Conservation (phyloP, 1,140 invertebrate genomes). For the Sinonovacula constricta region DNA sequence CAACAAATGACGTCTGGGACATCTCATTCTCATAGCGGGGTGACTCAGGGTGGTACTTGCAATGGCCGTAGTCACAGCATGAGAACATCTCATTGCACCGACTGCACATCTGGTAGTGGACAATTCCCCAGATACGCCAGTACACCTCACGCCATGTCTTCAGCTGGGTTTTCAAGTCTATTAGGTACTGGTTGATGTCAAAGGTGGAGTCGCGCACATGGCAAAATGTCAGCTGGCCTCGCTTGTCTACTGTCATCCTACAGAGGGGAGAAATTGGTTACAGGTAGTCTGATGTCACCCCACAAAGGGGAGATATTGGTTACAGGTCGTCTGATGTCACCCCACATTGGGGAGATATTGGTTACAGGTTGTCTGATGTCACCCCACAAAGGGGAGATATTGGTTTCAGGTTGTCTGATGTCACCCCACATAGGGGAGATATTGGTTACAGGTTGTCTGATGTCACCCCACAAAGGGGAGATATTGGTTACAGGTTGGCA, state of each 20-base stretch:
- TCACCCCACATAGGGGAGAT: too few species aligned
- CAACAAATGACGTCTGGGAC: conserved; percentile 66
- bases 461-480: too few species aligned
- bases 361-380: too few species aligned
- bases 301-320: too few species aligned
- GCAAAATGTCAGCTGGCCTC: conserved; percentile 69
- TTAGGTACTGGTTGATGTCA: conserved; percentile 90
- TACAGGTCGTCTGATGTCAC: too few species aligned
- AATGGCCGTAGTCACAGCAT: conserved; percentile 74
- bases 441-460: too few species aligned
- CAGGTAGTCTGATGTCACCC: too few species aligned
- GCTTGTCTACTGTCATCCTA: conserved; percentile 73
- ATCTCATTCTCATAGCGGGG: conserved; percentile 68
- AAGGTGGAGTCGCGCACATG: conserved; percentile 85
- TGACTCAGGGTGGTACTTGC: conserved; percentile 73
- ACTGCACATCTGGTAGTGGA: conserved; percentile 74
- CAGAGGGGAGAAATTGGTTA: too few species aligned
- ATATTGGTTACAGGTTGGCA: too few species aligned
- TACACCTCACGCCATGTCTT: conserved; percentile 94
- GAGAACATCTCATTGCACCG: conserved; percentile 73
- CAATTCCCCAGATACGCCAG: conserved; percentile 91
- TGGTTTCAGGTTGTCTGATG: too few species aligned
- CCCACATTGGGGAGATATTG: too few species aligned
- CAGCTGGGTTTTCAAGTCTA: conserved; percentile 86
- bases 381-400: too few species aligned